Evolutionary conservation across 2,797 vertebrate species (phyloP).

Genomic region (Microctenopoma stevenorrisi): DNA sequence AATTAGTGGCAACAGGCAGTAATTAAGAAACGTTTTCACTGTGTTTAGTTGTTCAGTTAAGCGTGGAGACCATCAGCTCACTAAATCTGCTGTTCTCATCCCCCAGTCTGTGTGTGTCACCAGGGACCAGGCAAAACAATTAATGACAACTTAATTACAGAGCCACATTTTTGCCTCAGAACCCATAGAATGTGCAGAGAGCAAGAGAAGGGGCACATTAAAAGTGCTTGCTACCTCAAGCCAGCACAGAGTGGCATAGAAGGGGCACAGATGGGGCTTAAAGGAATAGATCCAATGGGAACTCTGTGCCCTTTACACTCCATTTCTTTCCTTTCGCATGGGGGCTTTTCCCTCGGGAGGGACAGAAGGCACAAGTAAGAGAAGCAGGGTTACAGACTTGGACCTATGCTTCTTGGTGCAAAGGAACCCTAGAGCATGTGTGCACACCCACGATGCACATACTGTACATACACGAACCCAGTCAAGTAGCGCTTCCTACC

Average conservation of each 20-base stretch:
- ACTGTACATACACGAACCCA: slow-evolving; percentile 25
- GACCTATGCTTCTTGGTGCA: slow-evolving; percentile 52
- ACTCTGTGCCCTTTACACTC: slow-evolving; percentile 78
- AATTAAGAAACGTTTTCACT: slow-evolving; percentile 78
- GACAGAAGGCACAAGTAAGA: slow-evolving; percentile 47
- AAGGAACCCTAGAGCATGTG: slow-evolving; percentile 25
- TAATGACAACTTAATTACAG: slow-evolving; percentile 78
- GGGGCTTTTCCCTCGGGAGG: slow-evolving; percentile 70
- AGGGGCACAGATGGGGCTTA: slow-evolving; percentile 72
- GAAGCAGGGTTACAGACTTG: slow-evolving; percentile 46
- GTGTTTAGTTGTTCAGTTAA: slow-evolving; percentile 75
- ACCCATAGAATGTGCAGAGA: slow-evolving; percentile 57
- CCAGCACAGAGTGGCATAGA: slow-evolving; percentile 53
- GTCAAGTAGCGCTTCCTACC: slow-evolving; percentile 17
- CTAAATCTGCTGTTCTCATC: slow-evolving; percentile 69
- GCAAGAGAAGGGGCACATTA: slow-evolving; percentile 23
- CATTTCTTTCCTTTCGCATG: slow-evolving; percentile 74
- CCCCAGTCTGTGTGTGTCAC: slow-evolving; percentile 56
- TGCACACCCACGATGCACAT: slow-evolving; percentile 18
- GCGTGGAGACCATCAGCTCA: slow-evolving; percentile 67
- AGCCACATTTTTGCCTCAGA: slow-evolving; percentile 57
- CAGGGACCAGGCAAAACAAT: slow-evolving; percentile 71
- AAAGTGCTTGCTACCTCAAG: slow-evolving; percentile 34
- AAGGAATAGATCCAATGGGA: slow-evolving; percentile 77
- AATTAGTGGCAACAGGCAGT: slow-evolving; percentile 73